Evolutionary conservation across 1,140 invertebrate genomes (phyloP).

Genomic region (Telenomus remus): DNA sequence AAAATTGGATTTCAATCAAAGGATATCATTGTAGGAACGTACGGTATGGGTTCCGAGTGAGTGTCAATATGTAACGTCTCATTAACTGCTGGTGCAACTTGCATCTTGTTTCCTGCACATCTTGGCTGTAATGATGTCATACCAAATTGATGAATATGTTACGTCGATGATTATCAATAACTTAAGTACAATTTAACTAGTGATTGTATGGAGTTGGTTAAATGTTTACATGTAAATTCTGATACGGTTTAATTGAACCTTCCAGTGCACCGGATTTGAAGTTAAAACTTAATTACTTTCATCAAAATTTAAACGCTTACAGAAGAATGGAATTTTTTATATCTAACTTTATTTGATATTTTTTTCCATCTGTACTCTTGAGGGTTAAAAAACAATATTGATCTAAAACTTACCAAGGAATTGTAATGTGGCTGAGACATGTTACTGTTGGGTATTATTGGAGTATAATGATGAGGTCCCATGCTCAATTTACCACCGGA

Average conservation of each 20-base stretch:
- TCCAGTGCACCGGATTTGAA: too few relatives aligned
- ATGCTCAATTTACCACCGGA: slow-evolving; percentile 77
- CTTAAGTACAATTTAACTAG: too few relatives aligned
- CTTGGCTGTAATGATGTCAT: slow-evolving; percentile 68
- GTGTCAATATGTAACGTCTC: slow-evolving; percentile 91
- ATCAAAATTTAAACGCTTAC: too few relatives aligned
- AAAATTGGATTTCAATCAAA: neutral
- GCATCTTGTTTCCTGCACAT: slow-evolving; percentile 69
- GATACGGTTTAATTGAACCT: too few relatives aligned
- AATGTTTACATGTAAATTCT: too few relatives aligned
- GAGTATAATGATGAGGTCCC: slow-evolving; percentile 78
- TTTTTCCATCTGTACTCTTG: too few relatives aligned
- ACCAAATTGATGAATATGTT: slow-evolving; percentile 9
- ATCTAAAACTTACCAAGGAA: slow-evolving; percentile 71
- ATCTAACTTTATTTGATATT: too few relatives aligned
- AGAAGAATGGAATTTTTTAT: too few relatives aligned
- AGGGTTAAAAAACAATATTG: too few relatives aligned
- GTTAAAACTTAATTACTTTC: too few relatives aligned
- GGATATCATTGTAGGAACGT: slow-evolving; percentile 72
- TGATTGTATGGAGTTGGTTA: too few relatives aligned
- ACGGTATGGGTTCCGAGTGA: slow-evolving; percentile 88
- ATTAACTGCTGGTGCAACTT: slow-evolving; percentile 72
- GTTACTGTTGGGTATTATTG: slow-evolving; percentile 78
- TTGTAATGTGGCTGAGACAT: slow-evolving; percentile 74
- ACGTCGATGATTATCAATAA: too few relatives aligned